Conservation (phyloP, 2,797 vertebrate species). For the Okamejei kenojei region DNA sequence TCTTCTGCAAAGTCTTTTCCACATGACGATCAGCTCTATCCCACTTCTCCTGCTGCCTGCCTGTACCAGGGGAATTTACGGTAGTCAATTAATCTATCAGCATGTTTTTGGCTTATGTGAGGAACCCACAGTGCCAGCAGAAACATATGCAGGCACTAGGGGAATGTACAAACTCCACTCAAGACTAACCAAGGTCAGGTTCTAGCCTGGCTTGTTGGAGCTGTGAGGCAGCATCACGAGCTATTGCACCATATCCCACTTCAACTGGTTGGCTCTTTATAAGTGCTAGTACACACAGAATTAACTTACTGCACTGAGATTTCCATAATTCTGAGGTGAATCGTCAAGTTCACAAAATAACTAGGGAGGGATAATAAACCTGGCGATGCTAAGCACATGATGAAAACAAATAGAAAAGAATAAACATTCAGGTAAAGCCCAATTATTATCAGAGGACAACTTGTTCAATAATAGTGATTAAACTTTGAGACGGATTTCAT, state of each 20-base stretch:
- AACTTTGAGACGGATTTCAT: neutral
- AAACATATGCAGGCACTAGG: neutral
- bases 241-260: too few relatives aligned
- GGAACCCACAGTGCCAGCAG: neutral
- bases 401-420: neutral
- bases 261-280: too few relatives aligned
- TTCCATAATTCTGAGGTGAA: neutral
- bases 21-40: too few relatives aligned
- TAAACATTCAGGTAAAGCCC: neutral
- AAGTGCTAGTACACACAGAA: neutral
- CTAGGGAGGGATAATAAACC: neutral
- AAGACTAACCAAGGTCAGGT: too few relatives aligned
- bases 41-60: too few relatives aligned
- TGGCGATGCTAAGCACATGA: neutral
- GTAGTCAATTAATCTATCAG: too few relatives aligned
- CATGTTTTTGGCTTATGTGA: too few relatives aligned
- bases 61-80: too few relatives aligned
- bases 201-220: too few relatives aligned
- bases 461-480: neutral
- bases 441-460: neutral
- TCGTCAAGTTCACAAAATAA: neutral
- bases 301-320: neutral
- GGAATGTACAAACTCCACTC: too few relatives aligned
- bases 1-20: too few relatives aligned
- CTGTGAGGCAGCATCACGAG: too few relatives aligned